Base-by-base conservation (phyloP, 2,888 invertebrate genomes). In the Platycnemis pennipes region DNA sequence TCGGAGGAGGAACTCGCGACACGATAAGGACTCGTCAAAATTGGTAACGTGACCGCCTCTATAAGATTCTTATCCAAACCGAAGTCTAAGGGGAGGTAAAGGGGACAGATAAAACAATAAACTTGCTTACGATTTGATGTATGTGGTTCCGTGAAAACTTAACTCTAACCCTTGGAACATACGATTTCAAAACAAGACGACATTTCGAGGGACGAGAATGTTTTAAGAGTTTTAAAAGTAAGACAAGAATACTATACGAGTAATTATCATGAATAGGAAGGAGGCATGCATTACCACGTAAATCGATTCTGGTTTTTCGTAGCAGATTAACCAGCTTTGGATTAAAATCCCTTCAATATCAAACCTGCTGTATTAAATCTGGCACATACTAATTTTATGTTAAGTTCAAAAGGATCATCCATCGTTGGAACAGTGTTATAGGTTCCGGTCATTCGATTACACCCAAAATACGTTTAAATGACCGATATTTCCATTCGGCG, bases 11-110 rank as follows among this genome's bases (percentile, higher is more conserved):
- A 56, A 53, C 31, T 37, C 5, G 22, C 63, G 63, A 69, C 44
- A 31, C 91, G 63, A 91, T 63, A 69, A 91, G 91, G 44, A 56
- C 44, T 56, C 91, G 63, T 91, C 56, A 42, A 56, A 89, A 89
- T 53, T 56, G 89, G 89, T 89, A 53, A 91, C 56, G 91, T 56
- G 63, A 44, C 37, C 56, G 42, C 26, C 56, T 44, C 63, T 69
- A 63, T 44, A 63, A 63, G 91, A 63, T 63, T 44, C 63, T 31
- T 44, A 63, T 91, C 63, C 53, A 4, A n/a, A 37, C 31, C 7
- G 88, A 44, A 19, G 42, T 0, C 86, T n/a, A n/a, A 44, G 86
- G 16, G 63, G 3, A 26, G 37, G 37, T 31, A 37, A 11, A 37
- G 31, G 37, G 13, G 77, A 37, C 11, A 37, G 77, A 13, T 77